phyloP scores from a whole-genome alignment of 2,888 invertebrate genomes.

The Gastrophysa polygoni region DNA sequence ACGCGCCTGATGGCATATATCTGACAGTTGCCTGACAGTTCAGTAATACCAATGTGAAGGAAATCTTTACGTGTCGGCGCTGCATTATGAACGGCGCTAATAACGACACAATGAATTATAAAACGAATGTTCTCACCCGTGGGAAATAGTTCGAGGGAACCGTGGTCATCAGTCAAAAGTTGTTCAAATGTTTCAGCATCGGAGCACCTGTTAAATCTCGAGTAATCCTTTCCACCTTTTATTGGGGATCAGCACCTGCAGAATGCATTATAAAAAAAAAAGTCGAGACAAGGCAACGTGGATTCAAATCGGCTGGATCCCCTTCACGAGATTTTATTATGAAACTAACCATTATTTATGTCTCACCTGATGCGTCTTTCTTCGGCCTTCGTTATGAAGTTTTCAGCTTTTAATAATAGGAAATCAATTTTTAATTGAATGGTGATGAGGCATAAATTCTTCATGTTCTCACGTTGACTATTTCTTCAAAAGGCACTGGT shows the following conservation, averaged over 20 bases:
- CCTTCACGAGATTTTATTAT: slow-evolving; percentile 1
- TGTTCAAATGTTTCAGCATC: not conserved
- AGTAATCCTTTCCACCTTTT: slow-evolving; percentile 1
- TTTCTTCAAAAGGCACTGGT: too few species aligned
- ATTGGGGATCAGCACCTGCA: slow-evolving; percentile 1
- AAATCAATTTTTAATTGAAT: not conserved
- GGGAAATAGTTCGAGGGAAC: not conserved
- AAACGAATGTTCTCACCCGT: not conserved
- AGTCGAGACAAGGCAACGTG: not conserved
- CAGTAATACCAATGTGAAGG: too few species aligned
- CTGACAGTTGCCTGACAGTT: too few species aligned
- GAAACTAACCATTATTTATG: slow-evolving; percentile 1
- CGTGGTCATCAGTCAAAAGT: not conserved
- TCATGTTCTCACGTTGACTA: not conserved
- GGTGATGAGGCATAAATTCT: not conserved
- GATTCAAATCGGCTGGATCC: not conserved
- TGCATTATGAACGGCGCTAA: too few species aligned
- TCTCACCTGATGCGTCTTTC: slow-evolving; percentile 1
- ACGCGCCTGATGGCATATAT: too few species aligned
- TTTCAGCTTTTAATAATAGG: not conserved
- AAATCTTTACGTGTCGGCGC: too few species aligned
- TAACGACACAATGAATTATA: not conserved
- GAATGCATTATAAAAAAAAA: not conserved
- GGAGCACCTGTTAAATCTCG: not conserved
- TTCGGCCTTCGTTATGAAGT: not conserved